phyloP scores from a whole-genome alignment of 92 coral and sea anemone species.

The Phenganax marumi region DNA sequence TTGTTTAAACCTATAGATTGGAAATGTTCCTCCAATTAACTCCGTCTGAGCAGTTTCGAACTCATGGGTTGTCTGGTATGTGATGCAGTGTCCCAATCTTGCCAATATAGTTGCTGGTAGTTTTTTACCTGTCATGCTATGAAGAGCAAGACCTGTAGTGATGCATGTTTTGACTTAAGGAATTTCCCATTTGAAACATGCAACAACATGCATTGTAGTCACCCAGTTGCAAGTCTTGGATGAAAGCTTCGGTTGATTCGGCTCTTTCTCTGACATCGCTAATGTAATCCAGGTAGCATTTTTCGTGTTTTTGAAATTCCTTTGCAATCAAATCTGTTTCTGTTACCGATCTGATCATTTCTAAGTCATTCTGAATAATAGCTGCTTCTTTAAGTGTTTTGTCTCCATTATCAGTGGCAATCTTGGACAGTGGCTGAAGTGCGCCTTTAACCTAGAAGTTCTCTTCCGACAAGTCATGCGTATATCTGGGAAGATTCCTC shows the following conservation, averaged over 20 bases:
- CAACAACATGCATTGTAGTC: background rate
- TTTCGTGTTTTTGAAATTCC: conserved; percentile 31
- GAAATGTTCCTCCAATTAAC: conserved; percentile 22
- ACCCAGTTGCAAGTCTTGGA: background rate
- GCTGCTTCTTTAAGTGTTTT: conserved; percentile 27
- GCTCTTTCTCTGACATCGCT: conserved; percentile 1
- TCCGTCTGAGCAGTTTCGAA: conserved; percentile 27
- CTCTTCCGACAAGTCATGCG: conserved; percentile 28
- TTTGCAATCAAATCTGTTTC: conserved; percentile 32
- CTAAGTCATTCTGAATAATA: background rate
- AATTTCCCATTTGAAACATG: conserved; percentile 17
- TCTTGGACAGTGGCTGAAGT: conserved; percentile 22
- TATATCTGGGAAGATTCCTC: conserved; percentile 16
- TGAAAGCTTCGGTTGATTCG: background rate
- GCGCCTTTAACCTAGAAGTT: background rate
- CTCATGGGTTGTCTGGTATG: conserved; percentile 1
- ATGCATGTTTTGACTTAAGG: conserved; percentile 17
- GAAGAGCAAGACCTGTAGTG: conserved; percentile 10
- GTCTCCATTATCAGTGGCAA: conserved; percentile 13
- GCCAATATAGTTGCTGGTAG: background rate
- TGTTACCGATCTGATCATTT: background rate
- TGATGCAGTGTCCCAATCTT: conserved; percentile 31
- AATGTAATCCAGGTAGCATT: conserved; percentile 19
- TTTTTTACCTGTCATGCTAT: too few relatives aligned
- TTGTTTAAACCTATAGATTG: background rate